phyloP scores from a whole-genome alignment of 2,888 invertebrate genomes.

The Argynnis bischoffii region DNA sequence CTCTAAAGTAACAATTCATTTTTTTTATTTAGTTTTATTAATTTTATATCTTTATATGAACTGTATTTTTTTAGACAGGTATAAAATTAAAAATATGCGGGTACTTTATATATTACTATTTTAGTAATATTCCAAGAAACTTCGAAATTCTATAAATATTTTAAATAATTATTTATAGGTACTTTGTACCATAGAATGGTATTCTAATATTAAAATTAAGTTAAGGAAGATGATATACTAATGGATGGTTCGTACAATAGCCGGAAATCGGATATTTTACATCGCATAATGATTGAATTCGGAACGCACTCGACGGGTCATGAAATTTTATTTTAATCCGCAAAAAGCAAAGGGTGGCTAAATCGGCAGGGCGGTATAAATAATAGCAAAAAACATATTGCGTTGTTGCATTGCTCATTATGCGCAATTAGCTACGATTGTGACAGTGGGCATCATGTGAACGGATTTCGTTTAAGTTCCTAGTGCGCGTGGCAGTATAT shows the following conservation, averaged over 20 bases:
- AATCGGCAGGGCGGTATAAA: constrained; percentile 73
- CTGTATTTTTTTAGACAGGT: too few species aligned
- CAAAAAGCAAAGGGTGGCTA: constrained; percentile 63
- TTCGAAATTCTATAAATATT: too few species aligned
- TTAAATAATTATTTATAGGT: too few species aligned
- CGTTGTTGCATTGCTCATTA: constrained; percentile 77
- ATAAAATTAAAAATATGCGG: too few species aligned
- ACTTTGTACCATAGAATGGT: neutral
- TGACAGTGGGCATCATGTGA: constrained; percentile 73
- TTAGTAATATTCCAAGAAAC: too few species aligned
- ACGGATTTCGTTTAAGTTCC: constrained; percentile 62
- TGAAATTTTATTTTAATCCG: constrained; percentile 79
- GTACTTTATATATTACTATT: too few species aligned
- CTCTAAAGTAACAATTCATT: too few species aligned
- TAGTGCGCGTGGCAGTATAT: constrained; percentile 51
- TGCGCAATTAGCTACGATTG: constrained; percentile 82
- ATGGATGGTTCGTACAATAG: constrained; percentile 46
- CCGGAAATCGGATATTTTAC: constrained; percentile 77
- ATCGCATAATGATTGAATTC: constrained; percentile 57
- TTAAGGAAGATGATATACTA: constrained; percentile 33
- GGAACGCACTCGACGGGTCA: constrained; percentile 67
- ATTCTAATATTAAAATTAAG: constrained; percentile 9
- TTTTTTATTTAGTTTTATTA: too few species aligned
- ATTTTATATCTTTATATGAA: too few species aligned
- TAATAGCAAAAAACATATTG: constrained; percentile 79